A percentile compares a stretch with the other conserved stretches of the same genome.
These are phyloP conservation scores for Loxodonta africana DNA, from an alignment of 2,113 vertebrate species.

Conservation along the genomic window DNA sequence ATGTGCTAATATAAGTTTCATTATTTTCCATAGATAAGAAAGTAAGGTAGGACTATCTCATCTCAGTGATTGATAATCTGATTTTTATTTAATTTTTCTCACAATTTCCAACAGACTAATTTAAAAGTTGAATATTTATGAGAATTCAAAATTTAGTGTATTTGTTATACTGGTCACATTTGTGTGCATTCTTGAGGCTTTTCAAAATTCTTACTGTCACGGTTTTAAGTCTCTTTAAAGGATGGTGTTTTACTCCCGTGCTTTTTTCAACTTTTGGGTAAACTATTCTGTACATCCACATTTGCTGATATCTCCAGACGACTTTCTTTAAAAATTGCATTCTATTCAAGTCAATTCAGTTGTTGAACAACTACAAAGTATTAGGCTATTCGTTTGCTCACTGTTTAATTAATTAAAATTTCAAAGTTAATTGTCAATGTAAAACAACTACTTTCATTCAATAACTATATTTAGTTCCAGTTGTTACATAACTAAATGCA, in stretches of 20 bases:
- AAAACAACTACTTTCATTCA: neutral
- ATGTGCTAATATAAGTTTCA: conserved; percentile 75
- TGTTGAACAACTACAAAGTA: neutral
- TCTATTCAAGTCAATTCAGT: neutral
- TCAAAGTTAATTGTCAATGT: neutral
- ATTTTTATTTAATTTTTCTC: conserved; percentile 12
- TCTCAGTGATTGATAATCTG: conserved; percentile 10
- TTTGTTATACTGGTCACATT: neutral
- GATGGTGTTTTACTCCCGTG: neutral
- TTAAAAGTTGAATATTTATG: neutral
- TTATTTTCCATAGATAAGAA: conserved; percentile 58
- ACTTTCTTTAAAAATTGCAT: neutral
- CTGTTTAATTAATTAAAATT: neutral
- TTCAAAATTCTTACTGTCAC: neutral
- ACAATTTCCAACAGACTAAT: neutral
- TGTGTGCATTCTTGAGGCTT: neutral
- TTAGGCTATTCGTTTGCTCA: neutral
- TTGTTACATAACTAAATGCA: neutral
- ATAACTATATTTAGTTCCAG: neutral
- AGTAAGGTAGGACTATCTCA: neutral
- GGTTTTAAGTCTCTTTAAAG: neutral
- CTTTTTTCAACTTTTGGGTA: neutral
- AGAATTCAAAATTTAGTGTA: conserved; percentile 12
- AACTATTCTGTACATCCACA: neutral
- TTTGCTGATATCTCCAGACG: neutral